Evolutionary conservation across 2,888 invertebrate species (phyloP).

Genomic region (Orthonychiurus folsomi): DNA sequence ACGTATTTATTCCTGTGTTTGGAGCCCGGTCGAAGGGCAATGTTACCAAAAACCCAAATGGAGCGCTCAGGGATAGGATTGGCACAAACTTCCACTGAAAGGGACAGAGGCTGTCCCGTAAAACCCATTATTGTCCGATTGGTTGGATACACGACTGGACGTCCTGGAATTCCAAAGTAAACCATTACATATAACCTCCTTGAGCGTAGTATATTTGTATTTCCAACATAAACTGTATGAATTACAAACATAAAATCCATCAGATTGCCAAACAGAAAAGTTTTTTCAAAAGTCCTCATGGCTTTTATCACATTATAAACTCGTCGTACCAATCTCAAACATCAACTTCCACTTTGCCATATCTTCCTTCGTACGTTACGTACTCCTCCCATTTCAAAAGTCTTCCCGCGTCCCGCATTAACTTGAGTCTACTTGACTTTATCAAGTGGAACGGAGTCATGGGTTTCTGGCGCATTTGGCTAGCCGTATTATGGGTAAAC

Average conservation of each 20-base stretch:
- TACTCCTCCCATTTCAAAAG: not conserved
- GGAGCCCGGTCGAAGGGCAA: slow-evolving; percentile 43
- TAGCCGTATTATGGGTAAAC: not conserved
- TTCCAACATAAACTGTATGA: too few species aligned
- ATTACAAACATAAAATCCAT: too few species aligned
- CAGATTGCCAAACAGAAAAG: too few species aligned
- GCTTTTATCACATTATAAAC: not conserved
- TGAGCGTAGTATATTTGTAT: too few species aligned
- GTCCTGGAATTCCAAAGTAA: slow-evolving; percentile 56
- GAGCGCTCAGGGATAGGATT: slow-evolving; percentile 59
- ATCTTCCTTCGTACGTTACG: not conserved
- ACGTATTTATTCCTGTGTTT: slow-evolving; percentile 44
- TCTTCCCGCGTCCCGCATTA: not conserved
- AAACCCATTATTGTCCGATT: slow-evolving; percentile 60
- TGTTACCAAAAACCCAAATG: slow-evolving; percentile 50
- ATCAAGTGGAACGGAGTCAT: not conserved
- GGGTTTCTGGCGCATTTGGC: too few species aligned
- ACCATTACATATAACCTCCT: too few species aligned
- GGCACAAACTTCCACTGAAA: slow-evolving; percentile 66
- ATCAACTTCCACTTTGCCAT: not conserved
- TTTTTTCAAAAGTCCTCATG: not conserved
- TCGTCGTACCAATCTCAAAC: not conserved
- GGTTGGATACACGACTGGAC: slow-evolving; percentile 57
- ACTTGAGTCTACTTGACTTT: not conserved
- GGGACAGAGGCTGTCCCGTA: slow-evolving; percentile 58